phyloP scores from a whole-genome alignment of 1,140 invertebrate species.

The Antheraea pernyi region DNA sequence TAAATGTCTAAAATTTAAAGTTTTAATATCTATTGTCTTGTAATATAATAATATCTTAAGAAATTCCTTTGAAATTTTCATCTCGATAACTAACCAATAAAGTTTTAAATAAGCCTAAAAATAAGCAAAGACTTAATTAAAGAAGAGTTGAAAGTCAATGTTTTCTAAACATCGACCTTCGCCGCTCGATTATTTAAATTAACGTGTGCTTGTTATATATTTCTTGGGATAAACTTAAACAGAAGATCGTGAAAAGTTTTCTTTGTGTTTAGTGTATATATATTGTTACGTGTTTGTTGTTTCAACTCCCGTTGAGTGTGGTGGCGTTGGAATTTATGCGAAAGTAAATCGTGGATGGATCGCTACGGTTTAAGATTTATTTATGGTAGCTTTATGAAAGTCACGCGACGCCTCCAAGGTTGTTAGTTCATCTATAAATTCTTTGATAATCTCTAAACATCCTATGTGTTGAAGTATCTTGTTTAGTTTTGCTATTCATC shows the following conservation, averaged over 20 bases:
- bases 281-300: not conserved
- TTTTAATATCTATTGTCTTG: not conserved
- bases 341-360: not conserved
- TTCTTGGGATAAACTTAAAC: not conserved
- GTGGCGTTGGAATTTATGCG: not conserved
- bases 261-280: not conserved
- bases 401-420: too few relatives aligned
- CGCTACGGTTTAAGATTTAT: not conserved
- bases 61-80: not conserved
- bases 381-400: too few relatives aligned
- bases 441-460: too few relatives aligned
- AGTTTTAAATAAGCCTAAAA: not conserved
- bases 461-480: too few relatives aligned
- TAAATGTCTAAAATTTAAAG: not conserved
- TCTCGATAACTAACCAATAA: not conserved
- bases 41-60: not conserved
- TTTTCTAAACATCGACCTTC: not conserved
- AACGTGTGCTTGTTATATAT: not conserved
- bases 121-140: not conserved
- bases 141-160: slow-evolving; percentile 2
- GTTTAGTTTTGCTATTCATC: too few relatives aligned
- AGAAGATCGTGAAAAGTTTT: not conserved
- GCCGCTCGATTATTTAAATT: slow-evolving; percentile 4
- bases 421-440: too few relatives aligned
- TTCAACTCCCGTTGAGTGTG: not conserved